Conservation (phyloP, 2,797 vertebrate genomes). For the Chromis chromis region DNA sequence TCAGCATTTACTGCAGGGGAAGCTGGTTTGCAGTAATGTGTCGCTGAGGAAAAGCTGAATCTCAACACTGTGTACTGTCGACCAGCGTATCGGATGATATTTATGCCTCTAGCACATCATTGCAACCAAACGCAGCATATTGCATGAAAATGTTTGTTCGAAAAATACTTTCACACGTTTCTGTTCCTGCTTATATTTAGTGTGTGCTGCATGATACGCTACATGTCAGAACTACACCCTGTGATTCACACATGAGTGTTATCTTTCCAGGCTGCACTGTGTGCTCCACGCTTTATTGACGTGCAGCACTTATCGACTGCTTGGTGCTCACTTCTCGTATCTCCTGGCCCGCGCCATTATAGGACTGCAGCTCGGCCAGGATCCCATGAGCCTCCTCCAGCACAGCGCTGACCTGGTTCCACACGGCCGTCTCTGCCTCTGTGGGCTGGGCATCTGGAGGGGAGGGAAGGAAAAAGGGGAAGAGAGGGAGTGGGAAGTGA, state of each 20-base stretch:
- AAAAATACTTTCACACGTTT: constrained; percentile 21
- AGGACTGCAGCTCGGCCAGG: constrained; percentile 92
- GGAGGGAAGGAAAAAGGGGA: constrained; percentile 14
- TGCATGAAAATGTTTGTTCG: constrained; percentile 15
- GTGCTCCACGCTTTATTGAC: constrained; percentile 4
- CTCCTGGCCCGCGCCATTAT: constrained; percentile 93
- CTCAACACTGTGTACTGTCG: not conserved
- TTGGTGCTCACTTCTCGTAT: constrained; percentile 90
- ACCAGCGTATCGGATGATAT: not conserved
- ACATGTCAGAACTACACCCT: constrained; percentile 14
- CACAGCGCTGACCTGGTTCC: constrained; percentile 95
- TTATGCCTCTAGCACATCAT: not conserved
- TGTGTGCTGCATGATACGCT: not conserved
- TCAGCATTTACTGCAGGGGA: constrained; percentile 43
- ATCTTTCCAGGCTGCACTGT: not conserved
- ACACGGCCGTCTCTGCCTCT: constrained; percentile 93
- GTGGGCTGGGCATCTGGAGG: constrained; percentile 92
- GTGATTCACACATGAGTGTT: constrained; percentile 12
- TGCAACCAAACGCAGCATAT: constrained; percentile 16
- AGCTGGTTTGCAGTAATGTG: constrained; percentile 15
- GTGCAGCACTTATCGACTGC: constrained; percentile 30
- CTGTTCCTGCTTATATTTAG: constrained; percentile 21
- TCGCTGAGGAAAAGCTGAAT: constrained; percentile 11
- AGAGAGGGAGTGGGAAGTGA: constrained; percentile 54
- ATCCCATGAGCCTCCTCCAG: constrained; percentile 93